phyloP scores from a whole-genome alignment of 2,113 vertebrate genomes.

The Peromyscus californicus region DNA sequence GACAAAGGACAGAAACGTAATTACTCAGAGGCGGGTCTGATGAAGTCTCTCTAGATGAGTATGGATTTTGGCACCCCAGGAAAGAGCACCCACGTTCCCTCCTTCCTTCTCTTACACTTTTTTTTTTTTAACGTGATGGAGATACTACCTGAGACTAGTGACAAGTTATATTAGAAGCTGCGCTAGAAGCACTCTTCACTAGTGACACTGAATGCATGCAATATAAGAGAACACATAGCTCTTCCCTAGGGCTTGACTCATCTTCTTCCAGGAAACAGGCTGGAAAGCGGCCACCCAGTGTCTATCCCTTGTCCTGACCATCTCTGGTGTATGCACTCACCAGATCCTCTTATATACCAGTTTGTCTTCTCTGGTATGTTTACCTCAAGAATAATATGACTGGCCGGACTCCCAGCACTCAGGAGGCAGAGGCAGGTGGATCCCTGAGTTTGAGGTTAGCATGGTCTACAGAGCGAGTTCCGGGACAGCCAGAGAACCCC shows the following conservation, averaged over 20 bases:
- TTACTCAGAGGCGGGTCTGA: background rate
- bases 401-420: background rate
- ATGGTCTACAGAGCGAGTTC: too few species aligned
- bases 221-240: background rate
- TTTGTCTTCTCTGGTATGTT: conserved; percentile 41
- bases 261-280: conserved; percentile 36
- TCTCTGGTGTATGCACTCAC: background rate
- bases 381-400: conserved; percentile 38
- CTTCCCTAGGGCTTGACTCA: conserved; percentile 14
- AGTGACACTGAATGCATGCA: background rate
- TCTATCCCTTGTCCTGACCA: background rate
- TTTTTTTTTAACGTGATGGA: conserved; percentile 38
- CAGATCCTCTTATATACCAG: background rate
- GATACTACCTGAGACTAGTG: background rate
- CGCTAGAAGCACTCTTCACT: background rate
- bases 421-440: background rate
- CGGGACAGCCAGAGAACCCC: background rate
- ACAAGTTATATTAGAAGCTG: conserved; percentile 14
- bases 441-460: background rate
- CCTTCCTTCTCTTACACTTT: conserved; percentile 9
- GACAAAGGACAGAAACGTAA: background rate
- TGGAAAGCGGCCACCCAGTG: background rate
- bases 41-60: background rate
- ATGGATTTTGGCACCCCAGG: conserved; percentile 52
- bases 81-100: conserved; percentile 7